Conservation (phyloP, 2,113 vertebrate genomes). For the Prinia subflava region DNA sequence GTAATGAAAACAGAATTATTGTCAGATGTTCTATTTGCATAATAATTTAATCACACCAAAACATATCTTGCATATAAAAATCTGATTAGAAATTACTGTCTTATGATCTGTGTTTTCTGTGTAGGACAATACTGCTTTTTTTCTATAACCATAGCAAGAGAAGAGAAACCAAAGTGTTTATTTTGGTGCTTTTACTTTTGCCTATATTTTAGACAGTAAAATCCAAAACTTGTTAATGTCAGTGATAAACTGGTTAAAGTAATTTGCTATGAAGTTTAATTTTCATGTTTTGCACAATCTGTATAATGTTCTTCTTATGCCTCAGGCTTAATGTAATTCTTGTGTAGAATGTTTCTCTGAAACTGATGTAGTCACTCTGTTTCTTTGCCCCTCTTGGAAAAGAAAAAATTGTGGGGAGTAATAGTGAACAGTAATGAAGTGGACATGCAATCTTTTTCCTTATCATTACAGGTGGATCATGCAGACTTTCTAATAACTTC, state of each 20-base stretch:
- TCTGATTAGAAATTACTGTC: neutral
- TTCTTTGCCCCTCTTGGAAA: accelerated
- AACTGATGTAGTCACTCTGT: neutral
- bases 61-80: neutral
- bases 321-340: neutral
- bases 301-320: neutral
- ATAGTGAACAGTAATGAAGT: neutral
- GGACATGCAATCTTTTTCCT: neutral
- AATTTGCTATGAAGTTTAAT: neutral
- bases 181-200: neutral
- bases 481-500: neutral
- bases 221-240: neutral
- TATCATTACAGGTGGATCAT: neutral
- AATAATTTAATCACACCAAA: neutral
- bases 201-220: neutral
- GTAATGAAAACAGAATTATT: neutral
- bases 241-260: neutral
- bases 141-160: neutral
- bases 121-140: neutral
- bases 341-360: neutral
- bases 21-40: neutral
- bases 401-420: neutral
- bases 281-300: neutral
- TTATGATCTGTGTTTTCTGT: neutral
- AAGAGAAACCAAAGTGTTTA: neutral